Evolutionary conservation across 2,797 vertebrate genomes (phyloP).

Genomic region (Sebastes jordani): DNA sequence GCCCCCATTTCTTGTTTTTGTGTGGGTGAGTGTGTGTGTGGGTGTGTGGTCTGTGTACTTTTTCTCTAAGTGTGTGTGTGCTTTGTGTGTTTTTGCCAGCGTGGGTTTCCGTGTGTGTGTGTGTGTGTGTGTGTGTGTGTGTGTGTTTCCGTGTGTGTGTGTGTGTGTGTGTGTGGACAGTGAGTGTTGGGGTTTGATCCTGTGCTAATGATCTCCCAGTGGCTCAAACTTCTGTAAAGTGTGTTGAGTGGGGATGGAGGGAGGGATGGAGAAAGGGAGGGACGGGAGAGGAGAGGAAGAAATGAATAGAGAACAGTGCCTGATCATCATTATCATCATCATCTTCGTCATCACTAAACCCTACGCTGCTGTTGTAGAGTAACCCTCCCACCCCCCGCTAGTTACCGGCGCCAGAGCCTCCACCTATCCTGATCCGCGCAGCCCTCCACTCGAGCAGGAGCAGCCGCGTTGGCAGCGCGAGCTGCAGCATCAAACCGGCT

Average conservation of each 20-base stretch:
- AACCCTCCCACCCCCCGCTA: not conserved
- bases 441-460: slow-evolving; percentile 29
- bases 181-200: slow-evolving; percentile 71
- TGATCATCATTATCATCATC: slow-evolving; percentile 42
- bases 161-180: slow-evolving; percentile 48
- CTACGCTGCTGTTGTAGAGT: not conserved
- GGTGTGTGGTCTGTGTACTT: slow-evolving; percentile 34
- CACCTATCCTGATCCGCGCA: not conserved
- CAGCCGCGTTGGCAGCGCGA: slow-evolving; percentile 15
- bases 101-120: slow-evolving; percentile 25
- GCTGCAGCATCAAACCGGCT: slow-evolving; percentile 49
- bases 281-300: not conserved
- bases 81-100: slow-evolving; percentile 19
- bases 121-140: slow-evolving; percentile 28
- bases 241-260: slow-evolving; percentile 49
- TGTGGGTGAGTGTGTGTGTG: slow-evolving; percentile 12
- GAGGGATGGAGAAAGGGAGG: slow-evolving; percentile 10
- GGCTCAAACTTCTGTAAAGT: slow-evolving; percentile 74
- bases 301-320: slow-evolving; percentile 30
- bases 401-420: not conserved
- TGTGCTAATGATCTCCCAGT: slow-evolving; percentile 81
- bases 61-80: slow-evolving; percentile 28
- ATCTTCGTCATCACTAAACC: slow-evolving; percentile 4
- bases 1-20: slow-evolving; percentile 57
- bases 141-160: not conserved